These are phyloP conservation scores for Ascaphus truei DNA, from an alignment of 2,113 vertebrate species.

Conservation along the genomic window DNA sequence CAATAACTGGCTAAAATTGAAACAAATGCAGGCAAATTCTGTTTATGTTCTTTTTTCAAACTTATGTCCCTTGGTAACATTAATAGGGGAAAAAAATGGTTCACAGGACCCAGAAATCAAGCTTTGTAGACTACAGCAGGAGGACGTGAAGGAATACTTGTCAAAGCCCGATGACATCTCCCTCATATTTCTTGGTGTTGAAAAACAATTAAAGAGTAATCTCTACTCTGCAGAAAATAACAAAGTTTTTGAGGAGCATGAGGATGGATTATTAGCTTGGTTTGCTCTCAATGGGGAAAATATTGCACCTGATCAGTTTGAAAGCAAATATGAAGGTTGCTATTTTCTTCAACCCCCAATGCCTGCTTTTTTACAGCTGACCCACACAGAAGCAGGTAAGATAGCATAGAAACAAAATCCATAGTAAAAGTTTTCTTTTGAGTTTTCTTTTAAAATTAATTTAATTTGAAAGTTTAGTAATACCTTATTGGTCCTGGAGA, in stretches of 20 bases:
- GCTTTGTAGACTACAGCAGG: conserved; percentile 66
- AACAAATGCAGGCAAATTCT: conserved; percentile 59
- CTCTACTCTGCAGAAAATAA: neutral
- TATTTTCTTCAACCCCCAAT: conserved; percentile 74
- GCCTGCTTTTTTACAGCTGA: conserved; percentile 76
- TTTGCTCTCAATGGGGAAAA: conserved; percentile 76
- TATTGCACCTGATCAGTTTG: conserved; percentile 61
- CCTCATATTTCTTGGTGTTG: conserved; percentile 85
- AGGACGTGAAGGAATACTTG: conserved; percentile 65
- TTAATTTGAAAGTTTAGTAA: too few species aligned
- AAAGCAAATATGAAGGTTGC: conserved; percentile 58
- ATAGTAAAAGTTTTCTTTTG: too few species aligned
- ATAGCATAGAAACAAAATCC: conserved; percentile 10
- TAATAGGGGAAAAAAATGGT: conserved; percentile 39
- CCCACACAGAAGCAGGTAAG: conserved; percentile 88
- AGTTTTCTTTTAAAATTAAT: too few species aligned
- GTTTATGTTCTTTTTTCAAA: conserved; percentile 83
- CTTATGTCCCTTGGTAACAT: conserved; percentile 74
- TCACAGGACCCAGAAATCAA: conserved; percentile 52
- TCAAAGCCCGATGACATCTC: conserved; percentile 52
- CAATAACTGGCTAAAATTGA: conserved; percentile 68
- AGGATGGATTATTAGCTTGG: conserved; percentile 75
- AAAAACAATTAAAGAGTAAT: conserved; percentile 53
- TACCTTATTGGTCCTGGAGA: too few species aligned
- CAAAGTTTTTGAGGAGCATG: conserved; percentile 34